Evolutionary conservation across 2,888 invertebrate species (phyloP), one percentile per base, ranked within the genome.

Genomic region (Liodrosophila aerea): DNA sequence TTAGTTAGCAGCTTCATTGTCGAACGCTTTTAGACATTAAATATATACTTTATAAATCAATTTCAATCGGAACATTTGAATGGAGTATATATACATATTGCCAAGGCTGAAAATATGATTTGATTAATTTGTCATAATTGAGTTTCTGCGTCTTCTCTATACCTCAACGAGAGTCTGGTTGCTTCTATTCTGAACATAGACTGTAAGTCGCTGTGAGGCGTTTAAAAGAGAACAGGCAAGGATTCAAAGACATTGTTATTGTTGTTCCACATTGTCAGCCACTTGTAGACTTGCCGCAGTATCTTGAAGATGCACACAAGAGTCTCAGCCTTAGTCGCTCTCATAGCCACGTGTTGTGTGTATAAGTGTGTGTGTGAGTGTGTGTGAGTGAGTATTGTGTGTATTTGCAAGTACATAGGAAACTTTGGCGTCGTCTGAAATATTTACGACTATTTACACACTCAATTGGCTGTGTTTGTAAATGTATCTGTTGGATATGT

Each of bases 401-500:
- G 18, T 27, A 12, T 45, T 7, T 46, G 30, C 22, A 8, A 11
- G 37, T 53, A 18, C 39, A 54, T 34, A 45, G 30, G 12, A 65
- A 76, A 64, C 61, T 75, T 74, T 71, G 66, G 72, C 65, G 66
- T 41, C 72, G 34, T 46, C 52, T 69, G 22, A 76, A 82, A 67
- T 82, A 76, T 82, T 77, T 76, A 76, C 67, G 71, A 77, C 72
- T 67, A 57, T 76, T 78, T 78, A 75, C 80, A 65, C 80, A 77
- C 76, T 44, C 76, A 65, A 73, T 77, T 83, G 80, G 57, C 53
- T 50, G 59, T 41, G 12, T n/a, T 15, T 18, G 9, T 13, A 22
- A 22, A 22, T 39, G 18, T 39, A 2, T 11, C 22, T 27, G 8
- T 16, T 11, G 47, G 13, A 22, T 22, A 22, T 22, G 22, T 22